A percentile compares a stretch with the other conserved stretches of the same genome.
Conservation (phyloP, 1,140 invertebrate species). For the Eupristina koningsbergeri region DNA sequence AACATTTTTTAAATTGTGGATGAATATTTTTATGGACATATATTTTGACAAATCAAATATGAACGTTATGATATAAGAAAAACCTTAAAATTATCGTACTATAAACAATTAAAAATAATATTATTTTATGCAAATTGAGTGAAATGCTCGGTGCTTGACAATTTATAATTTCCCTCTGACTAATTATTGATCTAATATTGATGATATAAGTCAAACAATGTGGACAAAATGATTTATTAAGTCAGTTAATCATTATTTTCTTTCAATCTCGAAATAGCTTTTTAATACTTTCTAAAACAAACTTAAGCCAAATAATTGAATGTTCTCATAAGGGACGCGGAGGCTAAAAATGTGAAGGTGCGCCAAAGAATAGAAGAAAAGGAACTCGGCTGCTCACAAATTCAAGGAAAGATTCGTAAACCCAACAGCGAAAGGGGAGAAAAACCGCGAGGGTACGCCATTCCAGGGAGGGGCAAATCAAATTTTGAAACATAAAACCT, state of each 20-base stretch:
- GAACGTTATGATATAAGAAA: no score
- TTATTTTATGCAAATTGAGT: no score
- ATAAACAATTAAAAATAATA: no score
- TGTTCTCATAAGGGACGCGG: neutral
- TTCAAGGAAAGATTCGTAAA: conserved; percentile 23
- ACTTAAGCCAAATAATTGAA: conserved; percentile 25
- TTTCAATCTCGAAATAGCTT: neutral
- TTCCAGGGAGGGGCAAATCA: conserved; percentile 36
- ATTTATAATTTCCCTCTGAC: neutral
- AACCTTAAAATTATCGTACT: no score
- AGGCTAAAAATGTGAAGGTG: neutral
- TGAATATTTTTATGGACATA: no score
- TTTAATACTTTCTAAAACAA: neutral
- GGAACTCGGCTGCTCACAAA: neutral
- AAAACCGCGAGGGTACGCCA: neutral
- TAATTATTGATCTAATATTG: neutral
- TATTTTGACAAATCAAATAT: no score
- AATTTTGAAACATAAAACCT: conserved; percentile 48
- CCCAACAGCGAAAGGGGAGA: neutral
- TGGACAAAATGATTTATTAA: conserved; percentile 16
- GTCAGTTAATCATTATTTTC: neutral
- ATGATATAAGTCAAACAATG: neutral
- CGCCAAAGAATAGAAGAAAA: neutral
- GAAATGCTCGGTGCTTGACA: neutral
- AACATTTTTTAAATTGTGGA: no score